Conservation (phyloP, 2,797 vertebrate genomes). For the Crenichthys baileyi region DNA sequence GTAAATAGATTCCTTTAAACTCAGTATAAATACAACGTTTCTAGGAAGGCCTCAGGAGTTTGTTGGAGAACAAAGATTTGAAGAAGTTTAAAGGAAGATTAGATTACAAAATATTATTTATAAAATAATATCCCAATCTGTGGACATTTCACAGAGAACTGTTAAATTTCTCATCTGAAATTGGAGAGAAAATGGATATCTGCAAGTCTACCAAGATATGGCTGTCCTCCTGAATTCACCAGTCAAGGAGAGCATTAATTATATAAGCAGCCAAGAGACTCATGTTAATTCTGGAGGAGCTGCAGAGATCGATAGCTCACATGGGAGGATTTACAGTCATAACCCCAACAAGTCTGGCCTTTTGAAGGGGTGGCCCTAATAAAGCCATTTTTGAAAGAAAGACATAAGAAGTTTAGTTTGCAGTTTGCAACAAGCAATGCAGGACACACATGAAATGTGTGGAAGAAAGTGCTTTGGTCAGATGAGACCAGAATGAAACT, state of each 20-base stretch:
- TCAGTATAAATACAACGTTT: no score
- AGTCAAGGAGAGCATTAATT: neutral
- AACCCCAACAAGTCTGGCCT: neutral
- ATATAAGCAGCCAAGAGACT: neutral
- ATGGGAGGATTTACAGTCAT: neutral
- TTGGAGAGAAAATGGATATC: no score
- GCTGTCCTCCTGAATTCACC: neutral
- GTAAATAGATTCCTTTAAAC: no score
- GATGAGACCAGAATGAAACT: neutral
- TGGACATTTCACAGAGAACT: no score
- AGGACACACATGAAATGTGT: neutral
- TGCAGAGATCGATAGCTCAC: neutral
- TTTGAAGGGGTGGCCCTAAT: neutral
- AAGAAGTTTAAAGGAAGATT: no score
- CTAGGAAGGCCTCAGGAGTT: no score
- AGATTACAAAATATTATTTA: no score
- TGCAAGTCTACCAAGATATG: no score
- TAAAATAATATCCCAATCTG: no score
- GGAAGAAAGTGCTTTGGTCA: neutral
- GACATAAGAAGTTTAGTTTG: neutral
- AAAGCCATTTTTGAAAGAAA: neutral
- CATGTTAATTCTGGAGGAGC: neutral
- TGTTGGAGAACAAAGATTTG: no score
- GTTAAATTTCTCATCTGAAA: no score
- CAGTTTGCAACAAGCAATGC: neutral